Percentiles rank a stretch among this genome's conserved stretches.
These are phyloP conservation scores for Apamea anceps DNA, from an alignment of 2,888 invertebrate genomes.

Conservation along the genomic window DNA sequence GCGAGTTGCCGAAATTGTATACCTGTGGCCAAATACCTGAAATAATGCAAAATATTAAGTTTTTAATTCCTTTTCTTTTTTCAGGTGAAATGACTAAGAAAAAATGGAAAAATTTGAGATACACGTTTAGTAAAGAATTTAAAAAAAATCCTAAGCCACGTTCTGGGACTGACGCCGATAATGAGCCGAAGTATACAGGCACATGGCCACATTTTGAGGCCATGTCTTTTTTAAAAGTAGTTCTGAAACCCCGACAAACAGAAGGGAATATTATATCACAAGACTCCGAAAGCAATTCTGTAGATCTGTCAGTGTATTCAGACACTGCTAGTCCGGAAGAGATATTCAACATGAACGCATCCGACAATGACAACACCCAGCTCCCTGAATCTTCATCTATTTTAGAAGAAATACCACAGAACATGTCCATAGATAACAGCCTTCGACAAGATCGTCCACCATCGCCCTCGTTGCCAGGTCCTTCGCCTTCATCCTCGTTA, in stretches of 20 bases:
- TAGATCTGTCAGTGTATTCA: constrained; percentile 21
- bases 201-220: constrained; percentile 61
- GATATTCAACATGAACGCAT: constrained; percentile 3
- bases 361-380: constrained; percentile 45
- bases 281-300: constrained; percentile 32
- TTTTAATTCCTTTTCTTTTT: constrained; percentile 9
- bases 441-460: not conserved
- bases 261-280: constrained; percentile 54
- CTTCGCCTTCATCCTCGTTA: too few species aligned
- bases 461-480: not conserved
- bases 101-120: constrained; percentile 65
- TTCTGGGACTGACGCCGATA: constrained; percentile 57
- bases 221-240: constrained; percentile 59
- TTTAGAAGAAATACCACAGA: constrained; percentile 40
- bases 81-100: constrained; percentile 54
- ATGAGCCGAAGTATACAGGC: constrained; percentile 62
- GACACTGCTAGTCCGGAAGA: constrained; percentile 40
- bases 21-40: constrained; percentile 59
- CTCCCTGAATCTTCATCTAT: constrained; percentile 37
- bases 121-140: constrained; percentile 59
- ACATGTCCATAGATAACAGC: constrained; percentile 23
- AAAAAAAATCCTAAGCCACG: constrained; percentile 60
- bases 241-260: constrained; percentile 61
- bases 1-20: constrained; percentile 59
- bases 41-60: constrained; percentile 24